phyloP scores from a whole-genome alignment of 2,888 invertebrate genomes.

The Archips crataeganus region DNA sequence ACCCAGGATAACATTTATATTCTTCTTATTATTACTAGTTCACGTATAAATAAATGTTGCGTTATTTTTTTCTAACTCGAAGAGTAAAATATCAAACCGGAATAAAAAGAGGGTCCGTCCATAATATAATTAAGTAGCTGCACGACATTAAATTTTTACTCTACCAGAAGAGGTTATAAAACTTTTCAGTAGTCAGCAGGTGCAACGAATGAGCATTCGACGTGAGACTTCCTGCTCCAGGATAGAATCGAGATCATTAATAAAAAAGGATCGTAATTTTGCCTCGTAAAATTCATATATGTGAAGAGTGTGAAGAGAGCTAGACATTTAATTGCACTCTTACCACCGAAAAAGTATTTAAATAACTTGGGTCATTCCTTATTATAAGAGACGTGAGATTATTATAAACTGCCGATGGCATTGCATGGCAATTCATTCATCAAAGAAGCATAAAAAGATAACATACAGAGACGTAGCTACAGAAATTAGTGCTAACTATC shows the following conservation, averaged over 20 bases:
- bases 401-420: not conserved
- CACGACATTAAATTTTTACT: not conserved
- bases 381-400: not conserved
- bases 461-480: not conserved
- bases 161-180: conserved; percentile 48
- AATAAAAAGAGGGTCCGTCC: not conserved
- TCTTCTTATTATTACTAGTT: no score
- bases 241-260: conserved; percentile 40
- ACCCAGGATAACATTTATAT: no score
- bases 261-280: conserved; percentile 51
- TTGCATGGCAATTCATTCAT: no score
- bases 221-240: conserved; percentile 45
- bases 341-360: not conserved
- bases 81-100: not conserved
- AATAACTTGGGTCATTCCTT: not conserved
- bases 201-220: conserved; percentile 49
- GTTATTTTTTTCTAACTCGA: no score
- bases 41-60: no score
- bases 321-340: not conserved
- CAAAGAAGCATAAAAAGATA: not conserved
- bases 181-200: conserved; percentile 48
- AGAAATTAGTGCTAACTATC: no score
- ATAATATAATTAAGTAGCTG: not conserved
- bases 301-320: conserved; percentile 5
- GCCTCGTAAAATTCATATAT: conserved; percentile 43